phyloP scores from a whole-genome alignment of 1,140 invertebrate species.

The Saccostrea echinata region DNA sequence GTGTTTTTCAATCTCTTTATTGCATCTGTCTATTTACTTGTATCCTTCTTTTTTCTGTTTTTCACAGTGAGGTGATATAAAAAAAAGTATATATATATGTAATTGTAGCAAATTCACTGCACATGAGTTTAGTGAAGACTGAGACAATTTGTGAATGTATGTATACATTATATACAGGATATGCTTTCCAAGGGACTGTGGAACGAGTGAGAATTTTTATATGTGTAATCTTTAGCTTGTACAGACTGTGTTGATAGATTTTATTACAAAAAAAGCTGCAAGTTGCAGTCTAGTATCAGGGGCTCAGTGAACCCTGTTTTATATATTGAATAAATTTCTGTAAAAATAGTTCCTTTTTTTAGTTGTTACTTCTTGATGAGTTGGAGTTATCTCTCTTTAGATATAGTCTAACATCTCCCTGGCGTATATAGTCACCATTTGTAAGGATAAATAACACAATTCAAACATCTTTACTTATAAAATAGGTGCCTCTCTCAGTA shows the following conservation, averaged over 20 bases:
- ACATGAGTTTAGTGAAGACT: too few relatives aligned
- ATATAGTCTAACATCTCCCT: too few relatives aligned
- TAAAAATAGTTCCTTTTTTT: background rate
- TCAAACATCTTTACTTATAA: too few relatives aligned
- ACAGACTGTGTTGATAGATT: slow-evolving; percentile 10
- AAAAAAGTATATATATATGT: background rate
- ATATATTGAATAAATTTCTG: slow-evolving; percentile 28
- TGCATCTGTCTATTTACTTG: background rate
- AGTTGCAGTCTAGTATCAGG: slow-evolving; percentile 9
- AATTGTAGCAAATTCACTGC: background rate
- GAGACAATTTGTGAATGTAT: background rate
- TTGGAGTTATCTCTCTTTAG: background rate
- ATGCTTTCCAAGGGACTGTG: background rate
- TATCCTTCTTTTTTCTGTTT: background rate
- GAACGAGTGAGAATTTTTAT: background rate
- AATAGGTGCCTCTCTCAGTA: too few relatives aligned
- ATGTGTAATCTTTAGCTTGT: slow-evolving; percentile 10
- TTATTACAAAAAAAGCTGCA: slow-evolving; percentile 6
- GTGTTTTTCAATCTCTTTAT: background rate
- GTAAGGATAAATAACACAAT: too few relatives aligned
- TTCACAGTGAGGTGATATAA: background rate
- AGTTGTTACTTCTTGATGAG: background rate
- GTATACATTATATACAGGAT: background rate
- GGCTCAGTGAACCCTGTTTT: slow-evolving; percentile 11
- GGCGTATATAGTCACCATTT: too few relatives aligned